These are phyloP conservation scores for Dermatemys mawii DNA, from an alignment of 2,113 vertebrate species.

Conservation along the genomic window DNA sequence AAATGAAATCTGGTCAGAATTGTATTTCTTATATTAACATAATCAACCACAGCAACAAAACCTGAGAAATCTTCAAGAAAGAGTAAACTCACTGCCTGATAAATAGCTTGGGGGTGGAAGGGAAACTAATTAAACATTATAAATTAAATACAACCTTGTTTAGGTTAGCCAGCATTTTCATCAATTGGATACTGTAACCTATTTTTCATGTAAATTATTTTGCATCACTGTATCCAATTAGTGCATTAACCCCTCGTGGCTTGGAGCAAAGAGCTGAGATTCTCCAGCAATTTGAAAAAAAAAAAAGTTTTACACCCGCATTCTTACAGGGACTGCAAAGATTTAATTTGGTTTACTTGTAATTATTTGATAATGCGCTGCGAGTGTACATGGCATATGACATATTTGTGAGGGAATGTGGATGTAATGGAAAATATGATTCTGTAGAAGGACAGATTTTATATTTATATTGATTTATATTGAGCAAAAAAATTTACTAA, in stretches of 20 bases:
- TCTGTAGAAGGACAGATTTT: not conserved
- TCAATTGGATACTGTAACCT: not conserved
- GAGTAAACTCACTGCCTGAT: not conserved
- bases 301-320: not conserved
- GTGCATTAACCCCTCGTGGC: not conserved
- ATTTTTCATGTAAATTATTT: not conserved
- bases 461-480: not conserved
- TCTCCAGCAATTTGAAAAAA: too few relatives aligned
- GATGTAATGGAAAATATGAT: not conserved
- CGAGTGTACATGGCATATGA: not conserved
- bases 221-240: not conserved
- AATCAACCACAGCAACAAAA: not conserved
- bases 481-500: not conserved
- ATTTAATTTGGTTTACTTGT: not conserved
- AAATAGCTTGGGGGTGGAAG: not conserved
- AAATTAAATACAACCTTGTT: not conserved
- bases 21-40: not conserved
- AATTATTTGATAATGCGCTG: not conserved
- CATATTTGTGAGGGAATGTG: not conserved
- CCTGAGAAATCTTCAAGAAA: not conserved
- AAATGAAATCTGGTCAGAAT: not conserved
- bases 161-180: not conserved
- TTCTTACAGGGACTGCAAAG: not conserved
- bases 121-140: not conserved
- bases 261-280: not conserved